Conservation (phyloP, 2,797 vertebrate species). For the Pantherophis alleghaniensis region DNA sequence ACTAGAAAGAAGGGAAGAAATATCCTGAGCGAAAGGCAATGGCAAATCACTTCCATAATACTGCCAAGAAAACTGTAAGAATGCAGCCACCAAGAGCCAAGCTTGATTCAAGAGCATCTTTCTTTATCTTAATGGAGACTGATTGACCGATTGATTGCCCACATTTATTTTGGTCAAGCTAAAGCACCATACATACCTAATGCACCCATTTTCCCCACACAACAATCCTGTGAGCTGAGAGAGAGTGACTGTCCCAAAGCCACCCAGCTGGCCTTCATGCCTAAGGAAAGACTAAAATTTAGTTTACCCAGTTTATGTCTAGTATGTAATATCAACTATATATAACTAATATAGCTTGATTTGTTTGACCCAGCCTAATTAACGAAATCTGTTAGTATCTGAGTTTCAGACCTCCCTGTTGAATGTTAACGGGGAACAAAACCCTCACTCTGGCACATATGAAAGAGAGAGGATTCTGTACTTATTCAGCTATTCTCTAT, state of each 20-base stretch:
- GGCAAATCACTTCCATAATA: neutral
- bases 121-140: neutral
- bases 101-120: neutral
- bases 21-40: neutral
- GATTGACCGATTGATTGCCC: neutral
- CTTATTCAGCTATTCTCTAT: neutral
- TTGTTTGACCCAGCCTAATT: neutral
- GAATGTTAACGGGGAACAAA: neutral
- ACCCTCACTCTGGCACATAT: neutral
- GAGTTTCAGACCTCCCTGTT: slow-evolving; percentile 9
- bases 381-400: neutral
- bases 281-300: neutral
- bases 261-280: neutral
- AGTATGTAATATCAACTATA: neutral
- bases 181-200: neutral
- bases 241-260: neutral
- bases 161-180: neutral
- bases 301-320: neutral
- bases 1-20: neutral
- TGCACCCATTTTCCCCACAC: neutral
- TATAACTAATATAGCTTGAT: neutral
- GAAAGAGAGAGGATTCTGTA: neutral
- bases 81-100: neutral
- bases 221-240: neutral
- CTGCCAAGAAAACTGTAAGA: neutral